Evolutionary conservation across 2,797 vertebrate species (phyloP).

Genomic region (Vultur gryphus): DNA sequence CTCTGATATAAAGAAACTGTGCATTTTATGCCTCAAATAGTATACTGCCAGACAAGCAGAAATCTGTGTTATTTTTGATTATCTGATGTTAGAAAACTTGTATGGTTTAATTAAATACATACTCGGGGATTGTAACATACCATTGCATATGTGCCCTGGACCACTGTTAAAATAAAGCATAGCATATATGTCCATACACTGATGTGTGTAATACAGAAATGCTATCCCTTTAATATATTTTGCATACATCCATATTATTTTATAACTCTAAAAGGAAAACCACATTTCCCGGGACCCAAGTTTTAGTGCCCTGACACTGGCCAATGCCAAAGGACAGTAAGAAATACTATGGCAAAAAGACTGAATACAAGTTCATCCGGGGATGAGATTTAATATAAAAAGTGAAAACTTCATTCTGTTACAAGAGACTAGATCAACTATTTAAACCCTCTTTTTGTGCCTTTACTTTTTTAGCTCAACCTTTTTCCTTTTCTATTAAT

Average conservation of each 20-base stretch:
- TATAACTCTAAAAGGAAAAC: background rate
- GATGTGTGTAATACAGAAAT: background rate
- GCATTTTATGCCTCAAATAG: conserved; percentile 8
- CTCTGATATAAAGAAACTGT: background rate
- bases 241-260: background rate
- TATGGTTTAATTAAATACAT: background rate
- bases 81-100: background rate
- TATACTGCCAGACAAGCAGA: background rate
- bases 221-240: background rate
- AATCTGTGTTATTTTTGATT: background rate
- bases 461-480: conserved; percentile 37
- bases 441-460: background rate
- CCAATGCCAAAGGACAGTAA: background rate
- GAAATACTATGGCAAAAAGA: background rate
- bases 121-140: background rate
- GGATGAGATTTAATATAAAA: background rate
- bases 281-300: background rate
- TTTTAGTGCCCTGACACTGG: background rate
- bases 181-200: background rate
- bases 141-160: background rate
- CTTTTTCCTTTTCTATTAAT: background rate
- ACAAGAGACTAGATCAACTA: conserved; percentile 12
- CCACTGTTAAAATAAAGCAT: background rate
- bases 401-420: background rate
- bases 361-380: background rate